These are phyloP conservation scores for Synanthedon andrenaeformis DNA, from an alignment of 2,888 invertebrate species.

Conservation along the genomic window DNA sequence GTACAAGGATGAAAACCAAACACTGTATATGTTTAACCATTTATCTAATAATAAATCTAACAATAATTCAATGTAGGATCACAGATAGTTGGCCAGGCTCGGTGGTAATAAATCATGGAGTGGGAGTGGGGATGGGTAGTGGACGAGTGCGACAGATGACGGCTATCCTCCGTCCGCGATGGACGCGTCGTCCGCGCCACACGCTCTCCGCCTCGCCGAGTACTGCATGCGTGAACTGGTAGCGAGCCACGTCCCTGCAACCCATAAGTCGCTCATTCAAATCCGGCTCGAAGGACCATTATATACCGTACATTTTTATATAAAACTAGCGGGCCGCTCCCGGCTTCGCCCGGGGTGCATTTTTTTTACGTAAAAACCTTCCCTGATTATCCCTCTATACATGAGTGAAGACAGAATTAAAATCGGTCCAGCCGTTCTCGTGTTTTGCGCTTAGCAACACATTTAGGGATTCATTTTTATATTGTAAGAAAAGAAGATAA, in stretches of 20 bases:
- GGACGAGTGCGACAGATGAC: constrained; percentile 32
- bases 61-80: not conserved
- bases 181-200: constrained; percentile 29
- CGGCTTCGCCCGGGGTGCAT: no score
- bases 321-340: no score
- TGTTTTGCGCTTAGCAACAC: no score
- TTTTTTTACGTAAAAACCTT: no score
- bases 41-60: not conserved
- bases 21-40: not conserved
- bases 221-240: constrained; percentile 93
- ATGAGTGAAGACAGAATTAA: no score
- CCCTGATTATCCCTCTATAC: no score
- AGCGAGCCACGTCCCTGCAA: constrained; percentile 80
- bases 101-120: no score
- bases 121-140: not conserved
- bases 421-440: no score
- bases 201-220: constrained; percentile 66
- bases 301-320: no score
- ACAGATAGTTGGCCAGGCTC: not conserved
- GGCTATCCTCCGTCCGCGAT: constrained; percentile 33
- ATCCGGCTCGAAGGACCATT: no score
- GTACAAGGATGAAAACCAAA: not conserved
- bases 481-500: no score
- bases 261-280: not conserved
- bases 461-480: no score